Conservation (phyloP, 2,797 vertebrate genomes). For the Adelosebastes latens region DNA sequence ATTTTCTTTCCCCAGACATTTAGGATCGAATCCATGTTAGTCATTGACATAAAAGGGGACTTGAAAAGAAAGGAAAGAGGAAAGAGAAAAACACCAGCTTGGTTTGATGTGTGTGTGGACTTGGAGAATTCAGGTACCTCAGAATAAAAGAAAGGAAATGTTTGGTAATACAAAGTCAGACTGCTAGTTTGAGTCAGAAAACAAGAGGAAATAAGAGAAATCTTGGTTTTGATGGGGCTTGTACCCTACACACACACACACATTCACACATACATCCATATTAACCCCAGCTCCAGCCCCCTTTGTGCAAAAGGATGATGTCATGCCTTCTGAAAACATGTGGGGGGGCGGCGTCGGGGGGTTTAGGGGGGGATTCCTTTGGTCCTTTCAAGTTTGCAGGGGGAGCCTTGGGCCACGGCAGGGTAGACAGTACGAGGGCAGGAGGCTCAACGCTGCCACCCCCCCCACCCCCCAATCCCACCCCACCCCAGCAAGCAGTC, state of each 20-base stretch:
- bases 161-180: neutral
- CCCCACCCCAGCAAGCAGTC: conserved; percentile 73
- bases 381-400: conserved; percentile 82
- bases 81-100: conserved; percentile 13
- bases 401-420: conserved; percentile 73
- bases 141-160: conserved; percentile 4
- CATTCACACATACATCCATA: conserved; percentile 55
- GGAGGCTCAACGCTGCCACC: conserved; percentile 72
- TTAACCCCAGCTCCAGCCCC: conserved; percentile 67
- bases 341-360: conserved; percentile 54
- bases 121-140: neutral
- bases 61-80: neutral
- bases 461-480: conserved; percentile 19
- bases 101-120: neutral
- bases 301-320: conserved; percentile 81
- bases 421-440: conserved; percentile 76
- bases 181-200: neutral
- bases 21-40: conserved; percentile 34
- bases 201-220: neutral
- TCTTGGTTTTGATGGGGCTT: conserved; percentile 39
- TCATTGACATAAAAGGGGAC: conserved; percentile 29
- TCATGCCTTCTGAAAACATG: conserved; percentile 82
- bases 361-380: conserved; percentile 73
- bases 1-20: conserved; percentile 27
- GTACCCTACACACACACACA: conserved; percentile 20